phyloP scores from a whole-genome alignment of 2,888 invertebrate species.

The Stenodera caucasica region DNA sequence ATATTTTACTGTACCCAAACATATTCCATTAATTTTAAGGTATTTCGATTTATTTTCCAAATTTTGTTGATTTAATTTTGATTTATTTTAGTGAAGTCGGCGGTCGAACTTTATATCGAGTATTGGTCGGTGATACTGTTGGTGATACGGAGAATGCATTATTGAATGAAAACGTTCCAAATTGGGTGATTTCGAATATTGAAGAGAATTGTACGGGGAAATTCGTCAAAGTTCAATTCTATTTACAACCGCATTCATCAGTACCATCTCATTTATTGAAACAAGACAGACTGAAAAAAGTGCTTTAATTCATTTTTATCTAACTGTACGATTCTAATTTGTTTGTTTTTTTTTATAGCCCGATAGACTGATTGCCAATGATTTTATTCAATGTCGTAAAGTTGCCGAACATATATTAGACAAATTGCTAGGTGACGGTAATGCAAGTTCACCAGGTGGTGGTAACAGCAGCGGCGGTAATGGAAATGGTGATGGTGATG shows the following conservation, averaged over 20 bases:
- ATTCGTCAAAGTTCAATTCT: slow-evolving; percentile 96
- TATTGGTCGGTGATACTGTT: slow-evolving; percentile 86
- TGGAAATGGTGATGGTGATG: slow-evolving; percentile 61
- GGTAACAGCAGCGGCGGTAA: slow-evolving; percentile 72
- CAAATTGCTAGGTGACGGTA: slow-evolving; percentile 77
- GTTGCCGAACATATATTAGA: slow-evolving; percentile 98
- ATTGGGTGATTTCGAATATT: slow-evolving; percentile 94
- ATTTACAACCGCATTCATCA: slow-evolving; percentile 89
- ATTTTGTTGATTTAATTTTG: slow-evolving; percentile 4
- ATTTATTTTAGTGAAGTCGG: slow-evolving; percentile 79
- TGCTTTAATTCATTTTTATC: slow-evolving; percentile 27
- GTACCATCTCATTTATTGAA: slow-evolving; percentile 65
- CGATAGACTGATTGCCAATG: slow-evolving; percentile 96
- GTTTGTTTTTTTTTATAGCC: slow-evolving; percentile 56
- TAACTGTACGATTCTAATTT: not conserved
- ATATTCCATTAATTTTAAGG: slow-evolving; percentile 96
- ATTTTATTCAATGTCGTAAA: slow-evolving; percentile 98
- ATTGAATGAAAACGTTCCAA: slow-evolving; percentile 90
- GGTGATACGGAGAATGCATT: slow-evolving; percentile 93
- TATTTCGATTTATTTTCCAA: slow-evolving; percentile 46
- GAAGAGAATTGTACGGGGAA: slow-evolving; percentile 93
- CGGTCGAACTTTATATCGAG: slow-evolving; percentile 89
- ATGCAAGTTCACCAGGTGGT: slow-evolving; percentile 68
- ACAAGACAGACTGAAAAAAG: slow-evolving; percentile 79
- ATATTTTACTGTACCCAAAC: slow-evolving; percentile 87